Evolutionary conservation across 30 jellyfish, hydroid and myxozoan genomes (phyloP).

Genomic region (Haliclystus octoradiatus): DNA sequence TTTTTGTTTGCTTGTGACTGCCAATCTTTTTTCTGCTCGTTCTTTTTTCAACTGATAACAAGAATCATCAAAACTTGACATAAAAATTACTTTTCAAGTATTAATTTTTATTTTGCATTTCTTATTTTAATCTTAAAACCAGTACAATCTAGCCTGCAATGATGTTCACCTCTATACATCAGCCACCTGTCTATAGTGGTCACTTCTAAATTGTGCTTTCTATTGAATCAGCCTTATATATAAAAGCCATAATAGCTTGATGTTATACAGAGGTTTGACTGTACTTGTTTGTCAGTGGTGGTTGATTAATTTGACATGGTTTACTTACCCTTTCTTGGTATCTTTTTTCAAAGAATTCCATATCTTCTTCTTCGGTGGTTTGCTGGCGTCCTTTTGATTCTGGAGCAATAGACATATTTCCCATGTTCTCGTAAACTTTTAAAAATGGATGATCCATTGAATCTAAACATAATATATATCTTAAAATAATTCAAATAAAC

Average conservation of each 20-base stretch:
- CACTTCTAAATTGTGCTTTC: not conserved
- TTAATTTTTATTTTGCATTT: no score
- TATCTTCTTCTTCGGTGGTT: constrained; percentile 59
- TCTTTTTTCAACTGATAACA: not conserved
- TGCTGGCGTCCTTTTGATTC: constrained; percentile 16
- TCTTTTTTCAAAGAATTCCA: constrained; percentile 81
- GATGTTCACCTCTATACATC: not conserved
- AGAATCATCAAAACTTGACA: no score
- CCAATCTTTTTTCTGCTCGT: not conserved
- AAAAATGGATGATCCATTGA: constrained; percentile 74
- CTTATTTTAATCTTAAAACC: no score
- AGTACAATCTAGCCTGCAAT: not conserved
- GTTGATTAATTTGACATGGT: no score
- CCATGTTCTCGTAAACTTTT: constrained; percentile 38
- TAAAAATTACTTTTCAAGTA: no score
- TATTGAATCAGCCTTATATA: no score
- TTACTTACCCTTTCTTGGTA: constrained; percentile 91
- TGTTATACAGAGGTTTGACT: not conserved
- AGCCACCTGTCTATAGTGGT: constrained; percentile 1
- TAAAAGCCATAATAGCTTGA: no score
- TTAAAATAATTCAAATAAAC: no score
- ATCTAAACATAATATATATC: constrained; percentile 13
- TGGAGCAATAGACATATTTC: constrained; percentile 24
- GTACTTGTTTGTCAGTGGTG: not conserved
- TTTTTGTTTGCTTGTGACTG: no score